Percentiles rank a stretch among this genome's conserved stretches.
These are phyloP conservation scores for Tetropium fuscum DNA, from an alignment of 2,888 invertebrate genomes.

Conservation along the genomic window DNA sequence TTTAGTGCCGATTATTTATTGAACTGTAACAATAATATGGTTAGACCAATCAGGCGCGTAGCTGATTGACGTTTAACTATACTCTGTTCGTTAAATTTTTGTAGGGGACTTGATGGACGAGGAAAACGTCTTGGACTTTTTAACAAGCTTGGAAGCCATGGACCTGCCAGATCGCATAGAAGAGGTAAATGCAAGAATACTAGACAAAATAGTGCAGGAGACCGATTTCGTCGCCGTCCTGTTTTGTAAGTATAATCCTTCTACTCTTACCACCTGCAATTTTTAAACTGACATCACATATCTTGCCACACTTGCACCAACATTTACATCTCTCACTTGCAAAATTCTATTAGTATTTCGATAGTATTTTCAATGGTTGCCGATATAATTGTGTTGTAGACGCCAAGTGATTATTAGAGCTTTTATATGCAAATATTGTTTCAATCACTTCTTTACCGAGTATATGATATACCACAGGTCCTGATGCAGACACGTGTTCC, in stretches of 20 bases:
- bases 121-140: slow-evolving; percentile 91
- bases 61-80: too few species aligned
- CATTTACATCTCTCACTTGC: too few species aligned
- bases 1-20: too few species aligned
- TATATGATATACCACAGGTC: slow-evolving; percentile 64
- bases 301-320: slow-evolving; percentile 11
- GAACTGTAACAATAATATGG: too few species aligned
- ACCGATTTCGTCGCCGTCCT: slow-evolving; percentile 93
- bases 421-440: slow-evolving; percentile 11
- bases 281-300: neutral
- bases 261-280: neutral
- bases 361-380: neutral
- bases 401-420: slow-evolving; percentile 1
- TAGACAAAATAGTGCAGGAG: slow-evolving; percentile 91
- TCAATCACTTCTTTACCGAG: slow-evolving; percentile 44
- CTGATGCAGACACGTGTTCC: slow-evolving; percentile 71
- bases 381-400: slow-evolving; percentile 1
- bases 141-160: slow-evolving; percentile 95
- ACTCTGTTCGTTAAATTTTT: too few species aligned
- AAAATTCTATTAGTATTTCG: neutral
- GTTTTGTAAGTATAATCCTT: slow-evolving; percentile 83
- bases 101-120: slow-evolving; percentile 95
- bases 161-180: slow-evolving; percentile 95
- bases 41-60: too few species aligned
- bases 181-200: slow-evolving; percentile 92